Percentiles rank a stretch among this genome's conserved stretches.
These are phyloP conservation scores for Formica exsecta DNA, from an alignment of 1,140 invertebrate genomes.

Conservation along the genomic window DNA sequence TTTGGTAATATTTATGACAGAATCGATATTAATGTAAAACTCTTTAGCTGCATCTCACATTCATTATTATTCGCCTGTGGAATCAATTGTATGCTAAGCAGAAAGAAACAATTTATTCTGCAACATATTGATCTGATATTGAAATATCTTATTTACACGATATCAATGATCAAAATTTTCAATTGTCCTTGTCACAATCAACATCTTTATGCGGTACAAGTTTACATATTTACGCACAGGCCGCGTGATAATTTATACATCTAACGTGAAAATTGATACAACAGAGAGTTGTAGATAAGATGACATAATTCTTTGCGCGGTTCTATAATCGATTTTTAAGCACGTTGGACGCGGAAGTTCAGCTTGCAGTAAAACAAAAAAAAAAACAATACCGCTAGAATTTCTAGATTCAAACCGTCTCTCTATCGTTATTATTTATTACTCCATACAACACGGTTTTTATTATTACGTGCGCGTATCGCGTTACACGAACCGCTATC, in stretches of 20 bases:
- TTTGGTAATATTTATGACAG: not conserved
- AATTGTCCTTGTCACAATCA: constrained; percentile 21
- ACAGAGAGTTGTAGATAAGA: not conserved
- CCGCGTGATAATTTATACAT: constrained; percentile 19
- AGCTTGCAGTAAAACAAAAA: not conserved
- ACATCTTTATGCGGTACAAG: not conserved
- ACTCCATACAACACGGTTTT: not conserved
- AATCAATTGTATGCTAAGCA: not conserved
- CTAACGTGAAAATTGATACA: constrained; percentile 26
- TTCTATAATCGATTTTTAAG: constrained; percentile 21
- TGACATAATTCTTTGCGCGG: not conserved
- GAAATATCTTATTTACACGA: constrained; percentile 15
- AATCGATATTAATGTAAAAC: not conserved
- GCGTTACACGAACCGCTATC: constrained; percentile 25
- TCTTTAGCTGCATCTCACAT: constrained; percentile 5
- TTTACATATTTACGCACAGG: constrained; percentile 24
- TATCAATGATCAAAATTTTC: constrained; percentile 34
- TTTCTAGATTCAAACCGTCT: not conserved
- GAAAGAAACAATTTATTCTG: constrained; percentile 6
- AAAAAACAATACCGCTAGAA: constrained; percentile 27
- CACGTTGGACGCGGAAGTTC: constrained; percentile 18
- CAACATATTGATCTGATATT: constrained; percentile 19
- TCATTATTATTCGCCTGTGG: constrained; percentile 4
- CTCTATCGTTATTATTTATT: constrained; percentile 16
- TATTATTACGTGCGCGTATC: constrained; percentile 24